Conservation (phyloP, 2,113 vertebrate genomes). For the Poeciliopsis turrubarensis region DNA sequence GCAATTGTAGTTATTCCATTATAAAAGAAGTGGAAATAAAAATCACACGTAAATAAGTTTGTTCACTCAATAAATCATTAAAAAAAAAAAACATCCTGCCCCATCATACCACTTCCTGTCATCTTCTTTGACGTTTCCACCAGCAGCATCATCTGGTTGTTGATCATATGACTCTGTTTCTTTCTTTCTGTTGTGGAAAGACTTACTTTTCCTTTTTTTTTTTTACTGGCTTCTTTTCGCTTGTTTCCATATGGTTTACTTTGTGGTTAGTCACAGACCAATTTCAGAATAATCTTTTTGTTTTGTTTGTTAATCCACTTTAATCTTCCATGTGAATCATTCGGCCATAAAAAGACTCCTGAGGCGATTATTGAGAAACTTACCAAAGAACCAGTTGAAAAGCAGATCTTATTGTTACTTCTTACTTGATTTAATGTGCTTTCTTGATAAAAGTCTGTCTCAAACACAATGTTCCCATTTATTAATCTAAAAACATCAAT, state of each 20-base stretch:
- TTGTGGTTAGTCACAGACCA: not conserved
- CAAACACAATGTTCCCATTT: not conserved
- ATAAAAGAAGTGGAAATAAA: too few relatives aligned
- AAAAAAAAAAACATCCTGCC: too few relatives aligned
- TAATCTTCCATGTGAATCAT: not conserved
- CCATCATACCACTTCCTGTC: too few relatives aligned
- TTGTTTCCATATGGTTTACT: not conserved
- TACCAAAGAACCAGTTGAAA: not conserved
- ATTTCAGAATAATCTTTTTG: not conserved
- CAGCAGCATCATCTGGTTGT: too few relatives aligned
- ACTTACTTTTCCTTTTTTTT: not conserved
- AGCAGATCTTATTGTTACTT: not conserved
- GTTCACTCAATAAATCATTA: too few relatives aligned
- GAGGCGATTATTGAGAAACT: not conserved
- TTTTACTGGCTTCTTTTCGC: not conserved
- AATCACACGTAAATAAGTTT: too few relatives aligned
- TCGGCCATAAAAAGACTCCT: not conserved
- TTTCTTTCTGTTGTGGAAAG: too few relatives aligned
- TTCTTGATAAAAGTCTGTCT: not conserved
- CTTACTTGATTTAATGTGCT: not conserved
- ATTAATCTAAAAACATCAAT: not conserved
- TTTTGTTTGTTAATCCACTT: not conserved
- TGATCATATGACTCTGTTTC: too few relatives aligned
- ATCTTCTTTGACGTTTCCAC: too few relatives aligned
- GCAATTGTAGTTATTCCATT: too few relatives aligned